These are phyloP conservation scores for Salvator merianae DNA, from an alignment of 2,113 vertebrate genomes.

Conservation along the genomic window DNA sequence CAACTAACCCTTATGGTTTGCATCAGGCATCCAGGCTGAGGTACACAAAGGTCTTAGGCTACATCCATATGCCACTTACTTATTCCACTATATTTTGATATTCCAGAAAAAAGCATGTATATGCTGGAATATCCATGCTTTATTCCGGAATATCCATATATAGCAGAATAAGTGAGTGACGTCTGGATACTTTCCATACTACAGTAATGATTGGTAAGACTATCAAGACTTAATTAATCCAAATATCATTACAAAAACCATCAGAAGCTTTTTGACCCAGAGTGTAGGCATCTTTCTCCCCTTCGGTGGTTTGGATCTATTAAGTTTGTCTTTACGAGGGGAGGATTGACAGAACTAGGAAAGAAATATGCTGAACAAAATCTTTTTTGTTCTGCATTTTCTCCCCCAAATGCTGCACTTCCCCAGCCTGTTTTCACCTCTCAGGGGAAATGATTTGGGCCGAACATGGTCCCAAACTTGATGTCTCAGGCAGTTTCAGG, in stretches of 20 bases:
- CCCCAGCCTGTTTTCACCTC: background rate
- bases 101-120: too few relatives aligned
- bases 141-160: too few relatives aligned
- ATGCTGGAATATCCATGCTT: too few relatives aligned
- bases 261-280: background rate
- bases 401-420: background rate
- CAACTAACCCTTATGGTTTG: background rate
- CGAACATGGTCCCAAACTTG: too few relatives aligned
- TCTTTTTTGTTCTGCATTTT: background rate
- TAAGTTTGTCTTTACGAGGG: background rate
- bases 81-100: too few relatives aligned
- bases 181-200: background rate
- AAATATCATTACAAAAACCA: background rate
- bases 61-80: too few relatives aligned
- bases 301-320: background rate
- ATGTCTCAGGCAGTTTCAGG: too few relatives aligned
- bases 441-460: background rate
- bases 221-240: background rate
- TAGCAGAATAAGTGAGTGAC: too few relatives aligned
- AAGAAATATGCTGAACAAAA: background rate
- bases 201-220: background rate
- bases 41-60: background rate
- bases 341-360: background rate
- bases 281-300: background rate
- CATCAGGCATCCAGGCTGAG: background rate